These are phyloP conservation scores for Pocillopora verrucosa DNA, from an alignment of 64 coral and sea anemone species.

Conservation along the genomic window DNA sequence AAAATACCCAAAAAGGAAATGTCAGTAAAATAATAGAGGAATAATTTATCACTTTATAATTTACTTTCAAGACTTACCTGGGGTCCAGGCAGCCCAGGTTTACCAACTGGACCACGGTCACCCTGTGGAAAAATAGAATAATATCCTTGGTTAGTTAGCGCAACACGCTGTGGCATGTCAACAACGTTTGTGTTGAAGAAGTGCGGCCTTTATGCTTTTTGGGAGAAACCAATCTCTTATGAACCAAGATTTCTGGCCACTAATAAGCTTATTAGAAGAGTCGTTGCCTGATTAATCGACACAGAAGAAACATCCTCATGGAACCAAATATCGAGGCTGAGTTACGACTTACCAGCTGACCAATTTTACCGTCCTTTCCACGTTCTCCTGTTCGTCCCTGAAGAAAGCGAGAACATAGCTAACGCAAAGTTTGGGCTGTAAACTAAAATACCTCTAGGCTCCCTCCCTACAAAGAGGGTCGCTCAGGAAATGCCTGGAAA, in stretches of 20 bases:
- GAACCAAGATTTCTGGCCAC: too few species aligned
- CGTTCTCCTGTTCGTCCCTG: constrained; percentile 15
- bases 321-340: neutral
- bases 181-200: too few species aligned
- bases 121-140: neutral
- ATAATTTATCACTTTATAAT: neutral
- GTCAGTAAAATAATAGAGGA: neutral
- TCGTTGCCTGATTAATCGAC: neutral
- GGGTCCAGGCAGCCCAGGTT: constrained; percentile 15
- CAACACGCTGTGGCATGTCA: too few species aligned
- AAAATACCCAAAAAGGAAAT: neutral
- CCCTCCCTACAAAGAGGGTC: too few species aligned
- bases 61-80: neutral
- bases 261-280: neutral
- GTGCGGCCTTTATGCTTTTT: too few species aligned
- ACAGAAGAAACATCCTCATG: neutral
- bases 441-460: neutral
- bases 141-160: too few species aligned
- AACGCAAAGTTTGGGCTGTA: neutral
- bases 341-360: neutral
- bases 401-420: neutral
- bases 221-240: too few species aligned
- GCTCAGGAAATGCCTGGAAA: too few species aligned
- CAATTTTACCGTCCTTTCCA: constrained; percentile 27
- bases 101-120: constrained; percentile 22